phyloP scores from a whole-genome alignment of 1,140 invertebrate genomes.

The Drosophila aff. region DNA sequence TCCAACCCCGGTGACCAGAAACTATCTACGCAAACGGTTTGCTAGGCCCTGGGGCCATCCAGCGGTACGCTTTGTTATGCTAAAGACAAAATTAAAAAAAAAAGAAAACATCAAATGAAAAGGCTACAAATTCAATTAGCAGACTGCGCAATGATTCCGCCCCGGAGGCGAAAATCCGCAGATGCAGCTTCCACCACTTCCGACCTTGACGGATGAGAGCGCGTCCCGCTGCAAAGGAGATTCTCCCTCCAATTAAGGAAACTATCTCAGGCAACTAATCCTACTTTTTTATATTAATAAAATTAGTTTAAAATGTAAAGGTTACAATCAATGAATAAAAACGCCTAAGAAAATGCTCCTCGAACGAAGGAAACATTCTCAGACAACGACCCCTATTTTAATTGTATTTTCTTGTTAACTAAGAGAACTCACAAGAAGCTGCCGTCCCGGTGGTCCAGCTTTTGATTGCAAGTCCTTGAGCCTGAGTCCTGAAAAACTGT shows the following conservation, averaged over 20 bases:
- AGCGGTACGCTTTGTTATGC: constrained; percentile 67
- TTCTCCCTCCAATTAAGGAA: constrained; percentile 3
- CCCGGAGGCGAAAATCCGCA: constrained; percentile 39
- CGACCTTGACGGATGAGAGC: constrained; percentile 19
- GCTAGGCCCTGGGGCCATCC: constrained; percentile 38
- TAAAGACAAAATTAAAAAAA: constrained; percentile 46
- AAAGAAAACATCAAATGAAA: constrained; percentile 69
- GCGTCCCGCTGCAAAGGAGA: background rate
- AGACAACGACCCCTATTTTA: constrained; percentile 60
- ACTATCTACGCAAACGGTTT: constrained; percentile 61
- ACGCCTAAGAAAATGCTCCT: background rate
- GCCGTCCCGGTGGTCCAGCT: constrained; percentile 72
- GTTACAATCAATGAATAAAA: background rate
- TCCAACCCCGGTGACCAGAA: constrained; percentile 36
- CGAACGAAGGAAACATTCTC: constrained; percentile 49
- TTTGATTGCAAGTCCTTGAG: constrained; percentile 65
- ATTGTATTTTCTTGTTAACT: constrained; percentile 3
- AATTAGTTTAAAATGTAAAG: background rate
- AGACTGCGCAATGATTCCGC: constrained; percentile 55
- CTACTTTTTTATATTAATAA: no score
- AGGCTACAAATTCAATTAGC: constrained; percentile 80
- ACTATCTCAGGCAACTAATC: constrained; percentile 2
- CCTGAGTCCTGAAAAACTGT: constrained; percentile 51
- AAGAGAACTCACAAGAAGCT: constrained; percentile 70
- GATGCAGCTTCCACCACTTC: constrained; percentile 61